Evolutionary conservation across 2,888 invertebrate genomes (phyloP).

Genomic region (Panzeria rudis): DNA sequence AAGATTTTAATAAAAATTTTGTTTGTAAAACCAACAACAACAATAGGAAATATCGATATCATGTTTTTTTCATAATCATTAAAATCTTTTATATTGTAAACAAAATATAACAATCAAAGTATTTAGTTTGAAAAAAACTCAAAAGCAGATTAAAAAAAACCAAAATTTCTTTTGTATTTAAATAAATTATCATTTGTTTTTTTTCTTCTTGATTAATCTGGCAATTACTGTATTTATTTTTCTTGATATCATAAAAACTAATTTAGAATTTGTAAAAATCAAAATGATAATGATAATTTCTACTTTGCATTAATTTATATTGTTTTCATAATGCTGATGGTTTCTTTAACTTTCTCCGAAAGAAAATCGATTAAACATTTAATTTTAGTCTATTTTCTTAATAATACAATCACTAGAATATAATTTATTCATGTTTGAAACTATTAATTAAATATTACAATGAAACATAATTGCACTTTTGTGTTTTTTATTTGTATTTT

Average conservation of each 20-base stretch:
- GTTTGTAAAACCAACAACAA: too few species aligned
- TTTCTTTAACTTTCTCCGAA: slow-evolving; percentile 18
- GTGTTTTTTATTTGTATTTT: background rate
- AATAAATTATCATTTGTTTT: background rate
- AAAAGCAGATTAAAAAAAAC: background rate
- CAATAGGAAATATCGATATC: too few species aligned
- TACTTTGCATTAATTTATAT: background rate
- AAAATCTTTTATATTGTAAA: too few species aligned
- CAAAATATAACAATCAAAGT: too few species aligned
- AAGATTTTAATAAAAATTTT: too few species aligned
- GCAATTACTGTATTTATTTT: background rate
- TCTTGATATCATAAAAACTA: background rate
- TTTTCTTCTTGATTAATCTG: slow-evolving; percentile 5
- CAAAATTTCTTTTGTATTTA: background rate
- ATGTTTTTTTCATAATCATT: too few species aligned
- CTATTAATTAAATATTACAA: slow-evolving; percentile 4
- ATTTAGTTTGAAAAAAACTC: too few species aligned
- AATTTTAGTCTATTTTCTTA: background rate
- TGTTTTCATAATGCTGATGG: background rate
- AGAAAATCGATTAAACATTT: background rate
- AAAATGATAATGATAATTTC: background rate
- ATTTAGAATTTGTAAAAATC: background rate
- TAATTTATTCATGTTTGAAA: background rate
- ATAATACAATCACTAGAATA: background rate
- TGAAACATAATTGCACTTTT: background rate